Evolutionary conservation across 2,888 invertebrate species (phyloP), one percentile per base, ranked within the genome.

Genomic region (Acanthosepion pharaonis): DNA sequence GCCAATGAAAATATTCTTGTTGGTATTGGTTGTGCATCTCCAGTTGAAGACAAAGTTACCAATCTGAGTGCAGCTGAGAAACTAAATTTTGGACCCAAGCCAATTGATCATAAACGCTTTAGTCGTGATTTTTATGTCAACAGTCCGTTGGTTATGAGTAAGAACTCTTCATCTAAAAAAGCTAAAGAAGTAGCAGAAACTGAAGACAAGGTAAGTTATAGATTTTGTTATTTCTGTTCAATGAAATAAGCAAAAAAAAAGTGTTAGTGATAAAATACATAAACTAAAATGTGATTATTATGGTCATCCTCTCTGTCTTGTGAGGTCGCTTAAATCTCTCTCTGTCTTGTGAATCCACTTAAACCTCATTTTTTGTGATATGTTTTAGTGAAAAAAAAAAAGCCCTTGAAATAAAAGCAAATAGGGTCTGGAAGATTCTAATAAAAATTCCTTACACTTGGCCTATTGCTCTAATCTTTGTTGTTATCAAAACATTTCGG

Each of bases 111-210:
- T 18, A 95, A 96, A 51, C 95, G 96, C 28, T 97, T 96, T 95
- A 95, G 96, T 28, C 95, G 96, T 59, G 97, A 97, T 94, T 97
- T 96, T 95, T 96, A 96, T 95, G 95, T 97, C 4, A 94, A 96
- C 59, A 95, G 95, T 23, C 59, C 94, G 20, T 95, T 95, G 25
- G 94, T 94, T 93, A 49, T 94, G 94, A 93, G 33, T n/a, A 28
- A 42, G 15, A 51, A 93, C 51, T 1, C 51, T 15, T 18, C 28
- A 20, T 53, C 23, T 25, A 48, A n/a, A 6, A 5, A 49, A 51
- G n/a, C n/a, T 4, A 94, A 95, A 18, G 94, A 91, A 23, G 91
- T 95, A 33, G 95, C 95, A 20, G 95, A 96, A n/a, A 94, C 96
- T 18, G 96, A 96, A 94, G 96, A 96, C 92, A 94, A 96, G 96